A percentile compares a stretch with the other conserved stretches of the same genome.
phyloP scores from a whole-genome alignment of 1,140 invertebrate species.

The Notospermus geniculatus region DNA sequence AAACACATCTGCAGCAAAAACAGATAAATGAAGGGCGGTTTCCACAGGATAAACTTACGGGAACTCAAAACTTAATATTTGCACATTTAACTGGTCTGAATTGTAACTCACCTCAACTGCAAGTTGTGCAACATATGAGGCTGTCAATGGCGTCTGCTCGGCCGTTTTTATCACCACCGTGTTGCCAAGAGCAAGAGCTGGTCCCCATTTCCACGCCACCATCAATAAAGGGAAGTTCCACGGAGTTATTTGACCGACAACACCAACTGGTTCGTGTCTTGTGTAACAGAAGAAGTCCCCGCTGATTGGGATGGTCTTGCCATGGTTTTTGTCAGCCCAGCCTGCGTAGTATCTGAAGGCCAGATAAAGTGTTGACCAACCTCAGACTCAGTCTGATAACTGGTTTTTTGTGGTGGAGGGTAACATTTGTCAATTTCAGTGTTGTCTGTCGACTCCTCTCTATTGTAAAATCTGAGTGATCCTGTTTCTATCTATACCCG shows the following conservation, averaged over 20 bases:
- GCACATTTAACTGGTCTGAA: no score
- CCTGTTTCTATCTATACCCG: no score
- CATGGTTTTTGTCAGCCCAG: conserved; percentile 87
- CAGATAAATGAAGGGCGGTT: no score
- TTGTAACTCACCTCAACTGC: conserved; percentile 65
- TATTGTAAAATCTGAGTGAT: no score
- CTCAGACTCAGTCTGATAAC: no score
- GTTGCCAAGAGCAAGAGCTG: conserved; percentile 84
- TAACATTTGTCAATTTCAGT: no score
- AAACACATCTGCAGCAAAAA: no score
- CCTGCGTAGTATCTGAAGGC: conserved; percentile 82
- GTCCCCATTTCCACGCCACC: conserved; percentile 93
- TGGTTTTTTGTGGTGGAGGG: no score
- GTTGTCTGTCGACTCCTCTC: no score
- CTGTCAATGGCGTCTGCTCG: conserved; percentile 89
- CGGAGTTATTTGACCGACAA: conserved; percentile 96
- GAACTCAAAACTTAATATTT: no score
- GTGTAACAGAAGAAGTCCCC: conserved; percentile 87
- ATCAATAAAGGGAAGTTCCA: conserved; percentile 98
- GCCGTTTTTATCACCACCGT: conserved; percentile 88
- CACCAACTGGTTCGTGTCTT: conserved; percentile 92
- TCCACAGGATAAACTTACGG: no score
- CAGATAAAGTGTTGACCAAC: no score
- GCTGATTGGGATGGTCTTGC: conserved; percentile 83
- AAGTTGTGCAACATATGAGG: conserved; percentile 76